Base-by-base conservation (phyloP, 2,888 invertebrate species). In the Acronicta leporina region DNA sequence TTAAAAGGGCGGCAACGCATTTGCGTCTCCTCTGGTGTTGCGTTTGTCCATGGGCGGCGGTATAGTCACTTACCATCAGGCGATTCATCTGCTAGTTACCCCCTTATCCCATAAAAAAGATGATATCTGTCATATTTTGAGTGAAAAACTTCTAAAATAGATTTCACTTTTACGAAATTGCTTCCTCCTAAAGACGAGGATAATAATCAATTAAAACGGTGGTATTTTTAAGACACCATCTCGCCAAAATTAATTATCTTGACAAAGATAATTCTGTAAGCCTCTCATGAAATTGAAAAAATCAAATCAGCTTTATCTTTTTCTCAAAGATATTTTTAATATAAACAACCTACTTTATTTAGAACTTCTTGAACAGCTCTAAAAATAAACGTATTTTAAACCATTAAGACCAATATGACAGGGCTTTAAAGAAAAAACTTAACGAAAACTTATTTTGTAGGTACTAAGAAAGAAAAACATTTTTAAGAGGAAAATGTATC, bases 211-310 rank as follows among this genome's bases (percentile, higher is more conserved):
- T 9, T 20, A 16, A 15, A n/a, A 41, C 1, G 10, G 14, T 40
- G 4, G 33, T 30, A 41, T 30, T 50, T 14, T 27, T 13, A 16
- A 41, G 8, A 35, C 20, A 14, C 5, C 4, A 3, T 47, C 7
- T 14, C 10, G 4, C 20, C 27, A 30, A 43, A 43, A 48, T 54
- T 15, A 59, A 49, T 42, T 20, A 54, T 60, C 9, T 25, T 11
- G 9, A 35, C n/a, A 27, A 38, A 8, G 4, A 48, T 27, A 70
- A 38, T 35, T 58, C 46, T 38, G 16, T 52, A 46, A 65, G 40
- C 51, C 42, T 51, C 68, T 52, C 27, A 45, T 43, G 48, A 58
- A 67, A 60, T 54, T 72, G 15, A 41, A 52, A 55, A 45, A 45
- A 20, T 3, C 42, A 48, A 35, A 73, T 60, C 73, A 20, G 68